Conservation (phyloP, 2,797 vertebrate species). For the Acanthis flammea region DNA sequence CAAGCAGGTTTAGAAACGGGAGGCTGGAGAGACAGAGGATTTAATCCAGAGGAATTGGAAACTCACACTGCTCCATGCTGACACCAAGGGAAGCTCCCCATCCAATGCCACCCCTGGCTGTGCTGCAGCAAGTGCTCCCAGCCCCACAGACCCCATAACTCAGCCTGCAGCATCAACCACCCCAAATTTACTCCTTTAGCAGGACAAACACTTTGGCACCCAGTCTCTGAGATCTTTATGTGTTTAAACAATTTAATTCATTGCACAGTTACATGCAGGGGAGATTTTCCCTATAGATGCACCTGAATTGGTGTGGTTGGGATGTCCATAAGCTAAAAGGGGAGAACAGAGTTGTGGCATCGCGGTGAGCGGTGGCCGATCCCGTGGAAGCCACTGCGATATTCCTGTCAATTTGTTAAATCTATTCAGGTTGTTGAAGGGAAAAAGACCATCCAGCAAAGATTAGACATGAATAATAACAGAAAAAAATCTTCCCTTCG, state of each 20-base stretch:
- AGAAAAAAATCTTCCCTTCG: background rate
- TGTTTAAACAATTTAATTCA: constrained; percentile 18
- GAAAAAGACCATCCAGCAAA: constrained; percentile 27
- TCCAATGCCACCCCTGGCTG: accelerated
- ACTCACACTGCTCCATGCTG: background rate
- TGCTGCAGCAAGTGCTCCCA: background rate
- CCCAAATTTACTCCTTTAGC: background rate
- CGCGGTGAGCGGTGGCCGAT: accelerated
- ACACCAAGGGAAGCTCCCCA: background rate
- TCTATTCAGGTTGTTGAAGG: background rate
- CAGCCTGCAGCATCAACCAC: background rate
- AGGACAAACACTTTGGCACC: background rate
- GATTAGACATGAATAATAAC: background rate
- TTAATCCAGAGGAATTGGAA: background rate
- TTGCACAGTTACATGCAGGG: background rate
- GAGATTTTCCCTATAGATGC: background rate
- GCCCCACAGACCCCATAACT: accelerated
- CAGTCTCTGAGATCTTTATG: background rate
- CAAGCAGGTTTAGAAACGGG: accelerated
- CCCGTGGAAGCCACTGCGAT: accelerated
- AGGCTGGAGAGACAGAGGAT: background rate
- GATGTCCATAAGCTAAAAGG: background rate
- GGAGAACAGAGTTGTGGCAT: background rate
- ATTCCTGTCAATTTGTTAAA: constrained; percentile 3
- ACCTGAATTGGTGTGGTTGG: background rate